Evolutionary conservation across 2,888 invertebrate species (phyloP).

Genomic region (Ormyrus thymus): DNA sequence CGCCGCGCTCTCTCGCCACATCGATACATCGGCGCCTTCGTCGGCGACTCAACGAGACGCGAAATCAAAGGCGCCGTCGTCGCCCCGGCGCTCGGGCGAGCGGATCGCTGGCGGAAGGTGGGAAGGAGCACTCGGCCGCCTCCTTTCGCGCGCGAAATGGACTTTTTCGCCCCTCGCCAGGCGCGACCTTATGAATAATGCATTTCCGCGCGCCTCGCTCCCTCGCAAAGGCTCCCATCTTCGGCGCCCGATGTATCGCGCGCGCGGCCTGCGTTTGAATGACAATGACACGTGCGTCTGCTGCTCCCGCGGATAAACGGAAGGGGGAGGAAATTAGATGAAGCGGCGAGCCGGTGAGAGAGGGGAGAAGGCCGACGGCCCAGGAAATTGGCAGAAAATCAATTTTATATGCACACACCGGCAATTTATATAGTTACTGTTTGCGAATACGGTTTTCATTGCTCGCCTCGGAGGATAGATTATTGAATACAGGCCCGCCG

Average conservation of each 20-base stretch:
- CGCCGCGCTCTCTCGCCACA: no score
- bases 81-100: background rate
- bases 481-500: background rate
- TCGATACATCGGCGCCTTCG: background rate
- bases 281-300: no score
- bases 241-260: background rate
- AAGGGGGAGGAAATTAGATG: constrained; percentile 42
- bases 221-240: background rate
- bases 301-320: background rate
- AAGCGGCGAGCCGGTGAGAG: background rate
- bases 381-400: constrained; percentile 50
- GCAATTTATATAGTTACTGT: no score
- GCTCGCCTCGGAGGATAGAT: background rate
- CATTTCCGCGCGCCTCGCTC: background rate
- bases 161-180: constrained; percentile 37
- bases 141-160: constrained; percentile 15
- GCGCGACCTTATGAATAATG: constrained; percentile 42
- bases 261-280: background rate
- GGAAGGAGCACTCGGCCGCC: background rate
- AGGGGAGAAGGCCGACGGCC: background rate
- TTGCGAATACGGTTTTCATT: background rate
- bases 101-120: no score
- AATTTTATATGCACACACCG: constrained; percentile 18
- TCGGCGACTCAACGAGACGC: constrained; percentile 6
- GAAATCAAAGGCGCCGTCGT: constrained; percentile 25